These are phyloP conservation scores for Prunella fulvescens DNA, from an alignment of 2,113 vertebrate genomes.

Conservation along the genomic window DNA sequence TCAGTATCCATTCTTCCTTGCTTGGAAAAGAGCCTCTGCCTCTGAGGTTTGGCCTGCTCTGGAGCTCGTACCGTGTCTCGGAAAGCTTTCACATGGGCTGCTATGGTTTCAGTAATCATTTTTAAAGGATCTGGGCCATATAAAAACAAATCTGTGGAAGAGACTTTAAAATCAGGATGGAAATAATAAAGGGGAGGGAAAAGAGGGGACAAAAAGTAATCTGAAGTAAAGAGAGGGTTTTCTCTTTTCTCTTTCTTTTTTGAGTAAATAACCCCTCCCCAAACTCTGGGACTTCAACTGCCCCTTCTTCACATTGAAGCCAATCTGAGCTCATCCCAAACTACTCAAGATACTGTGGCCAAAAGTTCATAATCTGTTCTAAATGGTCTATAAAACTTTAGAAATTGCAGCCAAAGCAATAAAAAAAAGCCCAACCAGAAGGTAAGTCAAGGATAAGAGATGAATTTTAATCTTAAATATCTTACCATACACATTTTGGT, in stretches of 20 bases:
- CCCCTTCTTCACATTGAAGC: background rate
- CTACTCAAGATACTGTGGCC: background rate
- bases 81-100: constrained; percentile 29
- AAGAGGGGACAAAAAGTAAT: background rate
- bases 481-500: background rate
- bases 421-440: background rate
- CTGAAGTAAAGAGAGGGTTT: background rate
- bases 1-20: background rate
- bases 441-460: background rate
- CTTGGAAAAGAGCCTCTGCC: background rate
- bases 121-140: background rate
- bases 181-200: background rate
- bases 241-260: background rate
- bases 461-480: background rate
- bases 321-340: background rate
- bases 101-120: constrained; percentile 26
- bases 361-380: background rate
- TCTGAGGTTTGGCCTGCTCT: constrained; percentile 4
- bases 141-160: background rate
- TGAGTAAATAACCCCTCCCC: background rate
- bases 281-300: background rate
- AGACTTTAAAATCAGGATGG: background rate
- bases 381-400: background rate
- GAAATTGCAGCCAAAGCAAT: background rate
- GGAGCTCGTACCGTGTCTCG: background rate